Base-by-base conservation (phyloP, 2,888 invertebrate genomes). In the Ptilodon capucinus region DNA sequence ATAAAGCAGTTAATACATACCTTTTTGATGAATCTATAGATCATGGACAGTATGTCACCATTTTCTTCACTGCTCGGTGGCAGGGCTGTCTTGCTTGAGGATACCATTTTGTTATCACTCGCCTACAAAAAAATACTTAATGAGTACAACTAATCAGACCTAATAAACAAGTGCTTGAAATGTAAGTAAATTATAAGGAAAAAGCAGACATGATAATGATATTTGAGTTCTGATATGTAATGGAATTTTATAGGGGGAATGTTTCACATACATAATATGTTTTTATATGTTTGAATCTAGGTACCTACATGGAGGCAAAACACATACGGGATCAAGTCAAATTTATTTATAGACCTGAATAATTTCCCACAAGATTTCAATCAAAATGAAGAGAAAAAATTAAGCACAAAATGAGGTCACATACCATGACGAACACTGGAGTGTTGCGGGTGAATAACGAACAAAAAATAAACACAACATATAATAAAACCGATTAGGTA, bases 1-100 rank as follows among this genome's bases (percentile, higher is more conserved):
- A 34, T 41, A n/a, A 40, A 2, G 11, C 28, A n/a, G 28, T n/a
- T 28, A 28, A 28, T 21, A 51, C 73, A 72, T 74, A 92, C 92
- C 86, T 95, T 95, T 78, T 95, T 95, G 23, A 92, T 89, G 54
- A 93, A 92, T 67, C 92, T 91, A 67, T 93, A 94, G 44, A 94
- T 83, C 56, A 93, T 79, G 18, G 93, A 91, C 44, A 94, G 72
- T 46, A 95, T 92, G 76, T 91, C 91, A 39, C 74, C 71, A 59
- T 86, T 86, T 44, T 89, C 90, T 60, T 89, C 87, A 72, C 81
- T 79, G 74, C 85, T 80, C 51, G 91, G 75, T 54, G 91, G 81
- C 54, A 87, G 67, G 46, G 76, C 85, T 54, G 86, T 76, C 65
- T 84, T 91, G 68, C 91, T 91, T 51, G 83, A 61, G 41, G 79